Percentiles rank a stretch among this genome's conserved stretches.
These are phyloP conservation scores for Trichonephila inaurata DNA, from an alignment of 1,140 invertebrate species.

Conservation along the genomic window DNA sequence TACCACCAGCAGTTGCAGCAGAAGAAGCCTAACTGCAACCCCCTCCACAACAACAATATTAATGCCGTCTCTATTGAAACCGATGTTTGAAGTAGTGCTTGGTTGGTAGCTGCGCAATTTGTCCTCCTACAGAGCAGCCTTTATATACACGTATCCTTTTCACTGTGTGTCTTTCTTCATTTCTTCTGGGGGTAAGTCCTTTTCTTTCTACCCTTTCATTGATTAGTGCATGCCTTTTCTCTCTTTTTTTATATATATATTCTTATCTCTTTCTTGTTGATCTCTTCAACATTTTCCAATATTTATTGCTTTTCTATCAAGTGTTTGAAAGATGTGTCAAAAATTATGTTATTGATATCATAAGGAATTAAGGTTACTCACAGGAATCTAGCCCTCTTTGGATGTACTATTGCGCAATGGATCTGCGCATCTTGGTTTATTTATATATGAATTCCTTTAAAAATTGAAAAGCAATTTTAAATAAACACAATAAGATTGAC, in stretches of 20 bases:
- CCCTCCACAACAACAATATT: slow-evolving; percentile 91
- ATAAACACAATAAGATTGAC: too few species aligned
- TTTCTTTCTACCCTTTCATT: neutral
- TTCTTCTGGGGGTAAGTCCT: slow-evolving; percentile 1
- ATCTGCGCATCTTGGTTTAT: too few species aligned
- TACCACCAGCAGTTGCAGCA: slow-evolving; percentile 77
- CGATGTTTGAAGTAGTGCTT: slow-evolving; percentile 92
- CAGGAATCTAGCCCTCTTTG: too few species aligned
- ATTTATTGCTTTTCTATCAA: too few species aligned
- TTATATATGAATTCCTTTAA: too few species aligned
- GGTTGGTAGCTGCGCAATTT: slow-evolving; percentile 76
- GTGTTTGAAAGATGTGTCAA: too few species aligned
- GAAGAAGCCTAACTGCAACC: slow-evolving; percentile 86
- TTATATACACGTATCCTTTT: slow-evolving; percentile 75
- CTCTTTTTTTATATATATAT: neutral
- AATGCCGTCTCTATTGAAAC: slow-evolving; percentile 95
- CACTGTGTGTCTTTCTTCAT: neutral
- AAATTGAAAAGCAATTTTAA: too few species aligned
- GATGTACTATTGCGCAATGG: too few species aligned
- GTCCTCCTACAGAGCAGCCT: slow-evolving; percentile 75
- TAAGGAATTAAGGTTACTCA: too few species aligned
- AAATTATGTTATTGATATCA: too few species aligned
- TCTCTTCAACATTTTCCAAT: too few species aligned
- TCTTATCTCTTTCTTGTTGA: neutral
- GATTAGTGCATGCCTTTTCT: neutral